Evolutionary conservation across 23 tunicate genomes (phyloP), one percentile per base, ranked within the genome.

Genomic region (Styela plicata): DNA sequence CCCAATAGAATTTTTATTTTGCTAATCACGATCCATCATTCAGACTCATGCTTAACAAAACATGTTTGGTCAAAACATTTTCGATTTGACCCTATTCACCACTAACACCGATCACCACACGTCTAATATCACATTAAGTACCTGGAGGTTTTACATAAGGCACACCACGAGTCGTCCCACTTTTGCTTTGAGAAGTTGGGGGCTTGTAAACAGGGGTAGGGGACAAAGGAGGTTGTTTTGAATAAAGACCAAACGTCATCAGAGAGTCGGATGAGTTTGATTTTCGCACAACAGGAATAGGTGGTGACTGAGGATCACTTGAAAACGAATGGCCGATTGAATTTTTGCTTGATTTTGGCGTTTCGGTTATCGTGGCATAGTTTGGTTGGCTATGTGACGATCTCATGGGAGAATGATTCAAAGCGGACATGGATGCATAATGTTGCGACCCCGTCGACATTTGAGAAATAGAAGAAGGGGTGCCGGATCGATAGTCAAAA

Each of bases 241-340:
- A 20, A 29, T 44, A 76, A 17, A 52, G 29, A 22, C 81, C 83
- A 18, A 66, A 26, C 3, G 83, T 83, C 52, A 81, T 22, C 79
- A 90, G 74, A 10, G 96, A 90, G 13, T 90, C 96, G 63, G 96
- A 70, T 1, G 96, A 90, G 13, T 74, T 82, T 18, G 96, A 90
- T 76, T 90, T 90, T 61, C 53, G 37, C 25, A 76, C 52, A 27
- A 76, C 31, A 44, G 57, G 57, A 44, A 44, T 13, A 44, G 57
- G 57, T n/a, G n/a, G n/a, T 5, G 57, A 44, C 13, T 44, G 57
- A 5, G 57, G 57, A 44, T 44, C 57, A 32, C 77, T 32, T 16
- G 77, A 21, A 33, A 7, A 66, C 17, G 70, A 24, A 66, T 66
- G 29, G 29, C 30, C 29, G 31, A 27, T 27, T 10, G 70, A 66